A percentile compares a stretch with the other conserved stretches of the same genome.
Evolutionary conservation across 1,140 invertebrate genomes (phyloP).

Genomic region (Bombus haemorrhoidalis): DNA sequence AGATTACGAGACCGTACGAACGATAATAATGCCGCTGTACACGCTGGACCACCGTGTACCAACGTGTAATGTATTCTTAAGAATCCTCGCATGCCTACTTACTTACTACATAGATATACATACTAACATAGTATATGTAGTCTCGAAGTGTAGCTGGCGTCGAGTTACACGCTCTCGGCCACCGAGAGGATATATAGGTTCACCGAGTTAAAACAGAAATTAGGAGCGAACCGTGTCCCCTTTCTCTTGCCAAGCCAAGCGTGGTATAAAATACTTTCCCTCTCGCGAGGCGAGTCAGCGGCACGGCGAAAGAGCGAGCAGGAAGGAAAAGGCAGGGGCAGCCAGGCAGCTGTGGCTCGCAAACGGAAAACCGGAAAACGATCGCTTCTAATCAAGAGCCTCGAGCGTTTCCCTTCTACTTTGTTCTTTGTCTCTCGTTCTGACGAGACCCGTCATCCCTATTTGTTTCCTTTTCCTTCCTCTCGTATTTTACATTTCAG

Average conservation of each 20-base stretch:
- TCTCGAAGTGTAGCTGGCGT: slow-evolving; percentile 38
- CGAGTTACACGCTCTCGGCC: slow-evolving; percentile 66
- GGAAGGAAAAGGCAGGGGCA: slow-evolving; percentile 41
- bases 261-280: slow-evolving; percentile 83
- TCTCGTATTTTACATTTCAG: neutral
- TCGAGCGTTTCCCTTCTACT: slow-evolving; percentile 45
- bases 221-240: slow-evolving; percentile 83
- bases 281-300: slow-evolving; percentile 72
- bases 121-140: neutral
- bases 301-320: slow-evolving; percentile 41
- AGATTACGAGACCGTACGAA: slow-evolving; percentile 5
- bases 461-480: slow-evolving; percentile 19
- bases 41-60: neutral
- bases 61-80: neutral
- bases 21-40: slow-evolving; percentile 22
- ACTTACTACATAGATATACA: too few relatives aligned
- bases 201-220: slow-evolving; percentile 81
- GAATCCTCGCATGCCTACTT: too few relatives aligned
- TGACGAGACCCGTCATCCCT: neutral
- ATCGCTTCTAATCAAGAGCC: slow-evolving; percentile 58
- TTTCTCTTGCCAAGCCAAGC: slow-evolving; percentile 83
- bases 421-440: slow-evolving; percentile 50
- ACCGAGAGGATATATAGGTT: slow-evolving; percentile 67
- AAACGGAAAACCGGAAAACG: slow-evolving; percentile 80
- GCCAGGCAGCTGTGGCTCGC: slow-evolving; percentile 40